Conservation (phyloP, 2,888 invertebrate genomes). For the Dexiosoma caninum region DNA sequence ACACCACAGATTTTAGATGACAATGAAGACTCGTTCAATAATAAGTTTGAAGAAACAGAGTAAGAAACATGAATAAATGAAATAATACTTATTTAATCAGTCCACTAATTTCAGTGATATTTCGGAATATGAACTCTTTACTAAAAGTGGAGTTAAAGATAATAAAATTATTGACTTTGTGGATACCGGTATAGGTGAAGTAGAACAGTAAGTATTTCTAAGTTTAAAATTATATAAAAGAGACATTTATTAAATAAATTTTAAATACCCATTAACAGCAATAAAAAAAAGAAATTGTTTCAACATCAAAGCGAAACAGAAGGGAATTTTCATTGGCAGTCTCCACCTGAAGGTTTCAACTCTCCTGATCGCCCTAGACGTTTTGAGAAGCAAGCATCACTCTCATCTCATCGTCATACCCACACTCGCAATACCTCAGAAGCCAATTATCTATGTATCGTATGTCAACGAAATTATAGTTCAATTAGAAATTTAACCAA, state of each 20-base stretch:
- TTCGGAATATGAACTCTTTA: too few relatives aligned
- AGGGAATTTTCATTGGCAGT: not conserved
- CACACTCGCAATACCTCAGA: conserved; percentile 60
- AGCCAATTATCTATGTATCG: conserved; percentile 74
- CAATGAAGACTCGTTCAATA: conserved; percentile 35
- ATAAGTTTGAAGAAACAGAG: conserved; percentile 40
- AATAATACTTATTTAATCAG: not conserved
- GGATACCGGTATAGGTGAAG: too few relatives aligned
- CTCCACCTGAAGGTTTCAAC: conserved; percentile 68
- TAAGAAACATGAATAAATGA: conserved; percentile 14
- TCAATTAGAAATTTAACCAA: conserved; percentile 77
- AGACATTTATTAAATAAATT: too few relatives aligned
- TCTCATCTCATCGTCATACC: conserved; percentile 78
- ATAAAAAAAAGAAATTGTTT: not conserved
- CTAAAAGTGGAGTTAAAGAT: too few relatives aligned
- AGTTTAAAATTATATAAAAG: too few relatives aligned
- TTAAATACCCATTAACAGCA: too few relatives aligned
- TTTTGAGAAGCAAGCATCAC: conserved; percentile 79
- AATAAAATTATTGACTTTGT: too few relatives aligned
- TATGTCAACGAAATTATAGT: conserved; percentile 78
- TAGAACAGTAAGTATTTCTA: too few relatives aligned
- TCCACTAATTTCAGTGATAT: too few relatives aligned
- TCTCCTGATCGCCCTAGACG: conserved; percentile 80
- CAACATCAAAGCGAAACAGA: conserved; percentile 5
- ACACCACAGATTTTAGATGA: conserved; percentile 38